Conservation (phyloP, 2,113 vertebrate species). For the Bettongia penicillata region DNA sequence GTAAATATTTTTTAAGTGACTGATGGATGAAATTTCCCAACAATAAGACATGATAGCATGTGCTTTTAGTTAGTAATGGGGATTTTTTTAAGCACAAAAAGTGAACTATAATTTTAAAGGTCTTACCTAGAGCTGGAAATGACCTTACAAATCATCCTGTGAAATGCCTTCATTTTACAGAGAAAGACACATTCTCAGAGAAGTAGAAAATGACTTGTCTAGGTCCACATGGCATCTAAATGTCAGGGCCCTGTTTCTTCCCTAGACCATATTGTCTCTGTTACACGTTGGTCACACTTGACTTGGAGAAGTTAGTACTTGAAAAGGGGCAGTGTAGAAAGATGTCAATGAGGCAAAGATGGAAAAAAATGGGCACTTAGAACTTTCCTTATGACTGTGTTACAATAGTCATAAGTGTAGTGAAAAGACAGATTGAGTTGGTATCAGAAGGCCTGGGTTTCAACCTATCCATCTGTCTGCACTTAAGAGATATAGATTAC, state of each 20-base stretch:
- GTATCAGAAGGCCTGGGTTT: background rate
- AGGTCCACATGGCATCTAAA: background rate
- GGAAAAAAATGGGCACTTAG: background rate
- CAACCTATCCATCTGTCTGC: background rate
- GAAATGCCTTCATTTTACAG: background rate
- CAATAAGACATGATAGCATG: background rate
- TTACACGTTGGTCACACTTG: background rate
- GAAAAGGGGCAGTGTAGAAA: background rate
- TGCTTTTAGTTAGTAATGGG: conserved; percentile 4
- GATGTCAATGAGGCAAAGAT: background rate
- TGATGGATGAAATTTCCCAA: background rate
- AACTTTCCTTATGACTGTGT: background rate
- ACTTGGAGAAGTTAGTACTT: background rate
- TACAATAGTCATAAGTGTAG: background rate
- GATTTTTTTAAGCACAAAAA: background rate
- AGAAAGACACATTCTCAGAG: background rate
- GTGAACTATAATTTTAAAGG: background rate
- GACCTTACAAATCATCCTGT: background rate
- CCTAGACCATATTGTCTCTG: background rate
- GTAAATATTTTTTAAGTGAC: background rate
- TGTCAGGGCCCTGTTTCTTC: background rate
- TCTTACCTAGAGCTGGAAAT: background rate
- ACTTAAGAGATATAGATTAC: no score
- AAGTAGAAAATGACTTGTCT: background rate
- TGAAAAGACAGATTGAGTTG: background rate